Base-by-base conservation (phyloP, 2,113 vertebrate genomes). In the western clawed frog (Xenopus tropicalis) region DNA sequence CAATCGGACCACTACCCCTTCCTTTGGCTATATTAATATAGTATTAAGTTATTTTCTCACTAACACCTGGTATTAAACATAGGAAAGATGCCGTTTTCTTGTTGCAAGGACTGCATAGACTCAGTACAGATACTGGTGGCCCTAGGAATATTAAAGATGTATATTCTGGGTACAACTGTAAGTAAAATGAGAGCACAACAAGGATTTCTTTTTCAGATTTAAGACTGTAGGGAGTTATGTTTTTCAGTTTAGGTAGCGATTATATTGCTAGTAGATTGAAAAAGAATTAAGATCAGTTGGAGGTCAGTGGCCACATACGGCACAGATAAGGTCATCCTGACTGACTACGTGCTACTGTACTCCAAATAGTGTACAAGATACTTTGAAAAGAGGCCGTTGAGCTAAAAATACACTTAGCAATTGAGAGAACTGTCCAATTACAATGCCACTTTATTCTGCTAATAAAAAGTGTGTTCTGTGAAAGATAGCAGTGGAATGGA, bases 231-330 rank as follows among this genome's bases (percentile, higher is more conserved):
- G 72, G 20, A 69, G 37, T 68, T 52, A 69, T 56, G 61, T 65
- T 74, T 59, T 69, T 57, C 44, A 57, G 65, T 74, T 68, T 68
- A 52, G 72, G 72, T 61, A 52, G 25, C 69, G 56, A 74, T 74
- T 69, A 74, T 68, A 57, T 59, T 66, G 68, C 48, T 56, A 42
- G 65, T 42, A 74, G 69, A 74, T 69, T 74, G 72, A 74, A 74
- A 74, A 37, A 68, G 48, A 24, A 74, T 68, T 69, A 57, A 74
- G 65, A 74, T 48, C 72, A 68, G 72, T 29, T 61, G 72, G 72
- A 52, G n/a, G 48, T 59, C 72, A 68, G 14, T 68, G 66, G 72
- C 65, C 72, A 74, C 65, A 74, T 69, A 69, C 72, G 46, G 65
- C 24, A 74, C 57, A 69, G 65, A 54, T 68, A 74, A 74, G 72